phyloP scores from a whole-genome alignment of 2,888 invertebrate species.

The Bruchidius siliquastri region DNA sequence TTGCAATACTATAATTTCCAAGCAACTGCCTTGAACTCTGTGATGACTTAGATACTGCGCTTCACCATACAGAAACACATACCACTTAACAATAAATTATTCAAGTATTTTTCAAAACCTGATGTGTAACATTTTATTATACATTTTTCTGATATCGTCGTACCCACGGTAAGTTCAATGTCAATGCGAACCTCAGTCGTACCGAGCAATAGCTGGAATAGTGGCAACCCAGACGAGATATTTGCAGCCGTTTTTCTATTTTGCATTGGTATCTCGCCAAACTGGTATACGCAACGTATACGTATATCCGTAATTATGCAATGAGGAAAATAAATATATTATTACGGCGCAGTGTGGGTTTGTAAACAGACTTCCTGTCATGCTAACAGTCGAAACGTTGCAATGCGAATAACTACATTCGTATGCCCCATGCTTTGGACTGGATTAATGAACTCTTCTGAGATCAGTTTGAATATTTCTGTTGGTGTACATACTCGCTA shows the following conservation, averaged over 20 bases:
- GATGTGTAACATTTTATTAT: no score
- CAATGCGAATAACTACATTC: background rate
- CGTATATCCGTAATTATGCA: background rate
- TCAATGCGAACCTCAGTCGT: background rate
- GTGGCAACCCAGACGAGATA: background rate
- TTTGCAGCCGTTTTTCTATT: background rate
- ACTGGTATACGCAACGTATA: background rate
- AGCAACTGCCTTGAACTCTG: no score
- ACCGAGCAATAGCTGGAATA: background rate
- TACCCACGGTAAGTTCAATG: background rate
- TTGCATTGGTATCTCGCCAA: background rate
- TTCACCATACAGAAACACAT: no score
- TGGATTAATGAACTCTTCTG: background rate
- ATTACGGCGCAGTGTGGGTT: background rate
- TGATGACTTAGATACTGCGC: no score
- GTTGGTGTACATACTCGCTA: no score
- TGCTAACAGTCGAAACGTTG: background rate
- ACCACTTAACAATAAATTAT: no score
- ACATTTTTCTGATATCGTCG: no score
- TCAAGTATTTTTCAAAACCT: no score
- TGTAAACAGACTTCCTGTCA: background rate
- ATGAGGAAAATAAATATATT: background rate
- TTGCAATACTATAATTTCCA: no score
- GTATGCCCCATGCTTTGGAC: background rate
- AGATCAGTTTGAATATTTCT: background rate